Evolutionary conservation across 1,140 invertebrate genomes (phyloP).

Genomic region (Ladona fulva): DNA sequence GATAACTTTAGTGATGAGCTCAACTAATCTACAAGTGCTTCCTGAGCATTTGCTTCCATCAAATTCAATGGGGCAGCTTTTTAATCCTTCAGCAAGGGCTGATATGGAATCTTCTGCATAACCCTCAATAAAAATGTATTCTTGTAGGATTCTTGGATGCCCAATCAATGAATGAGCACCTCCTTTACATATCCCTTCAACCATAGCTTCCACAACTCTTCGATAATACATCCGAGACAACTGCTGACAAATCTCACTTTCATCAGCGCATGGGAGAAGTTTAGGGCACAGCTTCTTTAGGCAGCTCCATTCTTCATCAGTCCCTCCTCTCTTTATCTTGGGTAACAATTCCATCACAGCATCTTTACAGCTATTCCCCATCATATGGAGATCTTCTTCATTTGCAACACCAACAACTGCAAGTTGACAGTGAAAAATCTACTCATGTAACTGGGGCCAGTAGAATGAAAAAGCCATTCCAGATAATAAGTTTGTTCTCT

Average conservation of each 20-base stretch:
- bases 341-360: not conserved
- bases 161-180: not conserved
- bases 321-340: not conserved
- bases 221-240: not conserved
- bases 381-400: not conserved
- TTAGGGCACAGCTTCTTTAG: not conserved
- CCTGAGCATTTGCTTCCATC: not conserved
- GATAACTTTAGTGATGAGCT: not conserved
- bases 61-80: not conserved
- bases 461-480: not conserved
- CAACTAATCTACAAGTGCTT: not conserved
- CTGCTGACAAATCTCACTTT: not conserved
- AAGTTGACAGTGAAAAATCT: constrained; percentile 3
- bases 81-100: not conserved
- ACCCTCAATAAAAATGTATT: not conserved
- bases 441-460: not conserved
- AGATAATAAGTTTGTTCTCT: not conserved
- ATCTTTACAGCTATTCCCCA: not conserved
- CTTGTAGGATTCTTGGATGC: not conserved
- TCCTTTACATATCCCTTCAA: not conserved
- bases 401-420: not conserved
- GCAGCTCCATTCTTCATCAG: not conserved
- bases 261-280: not conserved
- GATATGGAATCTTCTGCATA: not conserved
- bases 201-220: not conserved